Conservation (phyloP, 2,888 invertebrate species). For the Oegoconia quadripuncta region DNA sequence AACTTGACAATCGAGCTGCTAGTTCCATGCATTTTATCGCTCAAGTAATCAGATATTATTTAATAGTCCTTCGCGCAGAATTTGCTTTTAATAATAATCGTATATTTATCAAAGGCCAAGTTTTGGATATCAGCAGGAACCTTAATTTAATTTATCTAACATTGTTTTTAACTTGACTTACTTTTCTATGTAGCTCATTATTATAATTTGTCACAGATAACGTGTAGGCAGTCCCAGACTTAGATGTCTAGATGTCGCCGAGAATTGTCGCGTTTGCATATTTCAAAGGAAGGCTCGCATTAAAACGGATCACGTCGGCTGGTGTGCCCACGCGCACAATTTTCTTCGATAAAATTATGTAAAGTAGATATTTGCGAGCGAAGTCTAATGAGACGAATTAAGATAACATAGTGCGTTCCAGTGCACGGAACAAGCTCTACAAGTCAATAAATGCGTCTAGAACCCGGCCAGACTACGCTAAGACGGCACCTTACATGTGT, state of each 20-base stretch:
- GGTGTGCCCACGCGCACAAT: constrained; percentile 61
- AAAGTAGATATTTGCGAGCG: constrained; percentile 62
- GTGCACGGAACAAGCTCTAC: constrained; percentile 51
- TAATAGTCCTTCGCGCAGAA: too few relatives aligned
- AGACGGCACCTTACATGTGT: constrained; percentile 19
- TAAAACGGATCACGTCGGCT: constrained; percentile 54
- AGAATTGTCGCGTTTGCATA: constrained; percentile 47
- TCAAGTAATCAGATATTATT: too few relatives aligned
- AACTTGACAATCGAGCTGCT: too few relatives aligned
- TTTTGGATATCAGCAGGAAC: too few relatives aligned
- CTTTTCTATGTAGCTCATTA: too few relatives aligned
- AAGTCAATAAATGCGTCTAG: constrained; percentile 57
- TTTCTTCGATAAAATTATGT: constrained; percentile 72
- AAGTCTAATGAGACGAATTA: constrained; percentile 67
- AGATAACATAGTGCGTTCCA: constrained; percentile 53
- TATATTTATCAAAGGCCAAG: too few relatives aligned
- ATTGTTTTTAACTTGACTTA: too few relatives aligned
- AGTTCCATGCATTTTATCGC: too few relatives aligned
- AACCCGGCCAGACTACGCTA: constrained; percentile 46
- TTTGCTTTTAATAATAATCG: too few relatives aligned
- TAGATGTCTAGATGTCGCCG: constrained; percentile 19
- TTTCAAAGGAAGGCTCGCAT: constrained; percentile 59
- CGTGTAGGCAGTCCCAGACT: constrained; percentile 17
- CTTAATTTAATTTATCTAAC: too few relatives aligned
- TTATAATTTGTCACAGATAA: constrained; percentile 15